Conservation (phyloP, 2,797 vertebrate genomes). For the Anguilla obscura region DNA sequence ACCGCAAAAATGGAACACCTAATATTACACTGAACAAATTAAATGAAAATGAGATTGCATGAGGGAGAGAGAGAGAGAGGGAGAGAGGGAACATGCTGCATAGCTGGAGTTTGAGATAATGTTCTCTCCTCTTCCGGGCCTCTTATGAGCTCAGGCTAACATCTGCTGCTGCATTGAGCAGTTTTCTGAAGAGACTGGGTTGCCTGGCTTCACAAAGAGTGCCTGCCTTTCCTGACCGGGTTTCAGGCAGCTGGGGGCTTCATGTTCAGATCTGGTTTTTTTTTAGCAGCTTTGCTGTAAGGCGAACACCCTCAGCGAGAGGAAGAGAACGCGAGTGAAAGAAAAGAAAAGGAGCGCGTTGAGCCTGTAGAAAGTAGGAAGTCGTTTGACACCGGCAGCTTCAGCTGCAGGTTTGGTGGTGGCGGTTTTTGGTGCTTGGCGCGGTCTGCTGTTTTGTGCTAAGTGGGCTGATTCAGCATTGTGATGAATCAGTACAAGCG, state of each 20-base stretch:
- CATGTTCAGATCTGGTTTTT: slow-evolving; percentile 24
- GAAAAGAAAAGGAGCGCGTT: not conserved
- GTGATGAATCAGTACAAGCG: slow-evolving; percentile 65
- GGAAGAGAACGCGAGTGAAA: not conserved
- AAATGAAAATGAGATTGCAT: slow-evolving; percentile 25
- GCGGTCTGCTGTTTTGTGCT: slow-evolving; percentile 53
- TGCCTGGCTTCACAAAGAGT: slow-evolving; percentile 48
- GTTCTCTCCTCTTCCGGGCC: slow-evolving; percentile 68
- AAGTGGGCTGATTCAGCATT: slow-evolving; percentile 66
- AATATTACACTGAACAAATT: not conserved
- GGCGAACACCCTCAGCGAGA: not conserved
- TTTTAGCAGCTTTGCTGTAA: not conserved
- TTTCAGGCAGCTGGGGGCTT: slow-evolving; percentile 35
- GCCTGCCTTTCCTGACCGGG: slow-evolving; percentile 43
- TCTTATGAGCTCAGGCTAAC: slow-evolving; percentile 61
- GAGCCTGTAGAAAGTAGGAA: not conserved
- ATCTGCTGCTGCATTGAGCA: slow-evolving; percentile 66
- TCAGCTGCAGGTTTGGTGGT: slow-evolving; percentile 49
- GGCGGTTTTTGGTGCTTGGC: slow-evolving; percentile 25
- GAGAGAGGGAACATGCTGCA: slow-evolving; percentile 43
- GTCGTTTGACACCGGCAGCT: slow-evolving; percentile 31
- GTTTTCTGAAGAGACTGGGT: slow-evolving; percentile 52
- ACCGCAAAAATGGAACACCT: not conserved
- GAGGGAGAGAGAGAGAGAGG: slow-evolving; percentile 22
- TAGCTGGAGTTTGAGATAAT: slow-evolving; percentile 73